These are phyloP conservation scores for Menidia beryllina DNA, from an alignment of 2,113 vertebrate species.

Conservation along the genomic window DNA sequence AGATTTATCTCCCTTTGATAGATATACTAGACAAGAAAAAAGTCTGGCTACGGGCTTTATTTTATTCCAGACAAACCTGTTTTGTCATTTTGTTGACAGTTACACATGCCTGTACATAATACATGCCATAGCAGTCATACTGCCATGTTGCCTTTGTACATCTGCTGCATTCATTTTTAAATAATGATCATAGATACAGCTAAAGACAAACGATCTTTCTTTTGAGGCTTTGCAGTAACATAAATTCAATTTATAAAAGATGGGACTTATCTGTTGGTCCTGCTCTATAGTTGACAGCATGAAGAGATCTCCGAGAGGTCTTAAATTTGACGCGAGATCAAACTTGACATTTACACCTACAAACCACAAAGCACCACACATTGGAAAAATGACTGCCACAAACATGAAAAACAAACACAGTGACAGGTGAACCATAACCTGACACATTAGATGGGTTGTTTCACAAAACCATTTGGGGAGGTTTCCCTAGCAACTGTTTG, in stretches of 20 bases:
- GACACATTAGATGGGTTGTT: slow-evolving; percentile 26
- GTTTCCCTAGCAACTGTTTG: neutral
- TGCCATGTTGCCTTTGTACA: neutral
- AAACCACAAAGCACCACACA: neutral
- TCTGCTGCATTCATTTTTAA: neutral
- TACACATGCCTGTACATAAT: neutral
- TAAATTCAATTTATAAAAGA: neutral
- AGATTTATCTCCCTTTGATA: neutral
- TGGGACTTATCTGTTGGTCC: neutral
- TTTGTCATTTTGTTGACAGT: neutral
- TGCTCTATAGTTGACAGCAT: neutral
- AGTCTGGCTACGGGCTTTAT: neutral
- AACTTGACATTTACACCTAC: slow-evolving; percentile 18
- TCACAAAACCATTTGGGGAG: neutral
- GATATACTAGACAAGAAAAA: neutral
- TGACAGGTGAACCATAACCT: slow-evolving; percentile 4
- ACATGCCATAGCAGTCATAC: neutral
- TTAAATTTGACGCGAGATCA: neutral
- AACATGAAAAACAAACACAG: slow-evolving; percentile 5
- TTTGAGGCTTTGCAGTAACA: neutral
- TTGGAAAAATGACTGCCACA: slow-evolving; percentile 24
- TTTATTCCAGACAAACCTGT: too few relatives aligned
- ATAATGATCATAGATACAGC: neutral
- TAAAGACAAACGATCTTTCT: neutral
- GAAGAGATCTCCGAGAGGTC: too few relatives aligned